Percentiles rank a stretch among this genome's conserved stretches.
Conservation (phyloP, 2,888 invertebrate species). For the Aspidiotus destructor region DNA sequence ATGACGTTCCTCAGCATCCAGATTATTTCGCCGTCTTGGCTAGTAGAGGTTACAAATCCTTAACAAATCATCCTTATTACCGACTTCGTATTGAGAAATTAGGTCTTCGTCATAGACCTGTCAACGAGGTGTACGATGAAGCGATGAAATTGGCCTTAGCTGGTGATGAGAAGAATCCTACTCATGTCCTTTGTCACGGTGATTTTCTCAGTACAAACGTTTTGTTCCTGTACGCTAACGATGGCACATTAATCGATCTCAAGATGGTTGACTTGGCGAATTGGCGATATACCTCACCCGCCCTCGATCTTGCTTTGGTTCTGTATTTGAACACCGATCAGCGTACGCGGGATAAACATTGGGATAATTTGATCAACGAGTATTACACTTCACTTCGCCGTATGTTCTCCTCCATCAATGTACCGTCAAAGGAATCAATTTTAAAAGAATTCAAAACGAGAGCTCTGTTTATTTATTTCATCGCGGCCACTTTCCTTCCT, state of each 20-base stretch:
- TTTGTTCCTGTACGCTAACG: conserved; percentile 36
- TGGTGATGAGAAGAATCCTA: conserved; percentile 34
- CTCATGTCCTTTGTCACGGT: conserved; percentile 37
- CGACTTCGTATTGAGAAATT: no score
- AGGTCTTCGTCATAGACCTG: not conserved
- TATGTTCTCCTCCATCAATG: not conserved
- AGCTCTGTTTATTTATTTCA: not conserved
- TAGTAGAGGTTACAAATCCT: not conserved
- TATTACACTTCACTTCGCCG: conserved; percentile 51
- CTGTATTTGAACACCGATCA: conserved; percentile 55
- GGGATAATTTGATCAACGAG: conserved; percentile 50
- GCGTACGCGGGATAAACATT: conserved; percentile 49
- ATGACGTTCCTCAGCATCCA: not conserved
- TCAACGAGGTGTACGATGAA: not conserved
- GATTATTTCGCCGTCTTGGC: not conserved
- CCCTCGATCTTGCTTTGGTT: conserved; percentile 52
- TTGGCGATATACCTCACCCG: conserved; percentile 47
- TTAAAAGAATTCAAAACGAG: conserved; percentile 1
- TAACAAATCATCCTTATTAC: no score
- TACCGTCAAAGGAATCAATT: conserved; percentile 8
- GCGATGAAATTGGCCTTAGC: not conserved
- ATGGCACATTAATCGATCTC: conserved; percentile 31
- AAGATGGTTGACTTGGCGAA: conserved; percentile 36
- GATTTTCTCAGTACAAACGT: conserved; percentile 38
- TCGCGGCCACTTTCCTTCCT: not conserved